Base-by-base conservation (phyloP, 2,797 vertebrate species). In the Cyclopterus lumpus region DNA sequence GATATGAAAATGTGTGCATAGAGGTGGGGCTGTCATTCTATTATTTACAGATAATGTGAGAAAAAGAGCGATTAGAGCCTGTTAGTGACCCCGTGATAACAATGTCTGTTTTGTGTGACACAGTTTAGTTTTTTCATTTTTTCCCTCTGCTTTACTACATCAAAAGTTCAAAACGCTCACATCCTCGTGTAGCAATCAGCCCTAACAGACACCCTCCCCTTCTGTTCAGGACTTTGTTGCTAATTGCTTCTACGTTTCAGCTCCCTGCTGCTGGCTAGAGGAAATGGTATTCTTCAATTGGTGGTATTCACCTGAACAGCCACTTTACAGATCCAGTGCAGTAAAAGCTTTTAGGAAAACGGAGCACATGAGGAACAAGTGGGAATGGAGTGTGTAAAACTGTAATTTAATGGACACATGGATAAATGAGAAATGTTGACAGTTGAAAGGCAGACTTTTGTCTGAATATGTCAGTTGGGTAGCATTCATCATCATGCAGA, bases 161-260 rank as follows among this genome's bases (percentile, higher is more conserved):
- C 3, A 71, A 58, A 26, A 42, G 22, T 57, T 62, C 6, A 28
- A 79, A 80, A 79, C 60, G 24, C 54, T 63, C 30, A 54, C 40
- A 14, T 76, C 42, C 20, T 40, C 65, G 71, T 77, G 72, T 57
- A 74, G 57, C 69, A 78, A 57, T 72, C 63, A 84, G 62, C 34
- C 49, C 54, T 73, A 66, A 11, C 28, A 77, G 55, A 62, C 59
- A 40, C 2, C 30, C 38, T 62, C 40, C 64, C 48, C 18, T 71
- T 67, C 61, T 75, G 72, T 54, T 80, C 68, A 79, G 66, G 75
- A 61, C 68, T 73, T 49, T 72, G 55, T 61, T 77, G 53, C 83
- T 88, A 86, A 90, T 86, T 86, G 80, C 79, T 62, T 80, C 65
- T 77, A 44, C 79, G 77, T 80, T 68, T 63, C 78, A 75, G 64